Base-by-base conservation (phyloP, 2,113 vertebrate species). In the Dendrocopos noguchii region DNA sequence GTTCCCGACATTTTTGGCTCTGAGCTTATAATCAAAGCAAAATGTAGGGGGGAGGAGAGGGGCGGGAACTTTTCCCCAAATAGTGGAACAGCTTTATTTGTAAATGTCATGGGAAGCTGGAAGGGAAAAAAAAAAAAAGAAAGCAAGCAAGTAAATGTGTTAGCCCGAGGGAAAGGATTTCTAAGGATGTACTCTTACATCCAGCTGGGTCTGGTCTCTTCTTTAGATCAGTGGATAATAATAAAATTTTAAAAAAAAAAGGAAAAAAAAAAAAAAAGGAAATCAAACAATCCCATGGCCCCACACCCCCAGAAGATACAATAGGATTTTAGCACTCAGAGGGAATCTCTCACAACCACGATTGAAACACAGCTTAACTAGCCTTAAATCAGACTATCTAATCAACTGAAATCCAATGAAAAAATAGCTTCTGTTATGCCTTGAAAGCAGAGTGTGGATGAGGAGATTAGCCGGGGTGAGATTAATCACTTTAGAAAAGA, bases 401-500 rank as follows among this genome's bases (percentile, higher is more conserved):
- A 97, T 95, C 80, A 94, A 91, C 93, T 96, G 94, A 97, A 80
- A 97, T 98, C 94, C 87, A 95, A 84, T 95, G 80, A 96, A 96
- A 96, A 97, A 97, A 94, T 85, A 94, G 78, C 93, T 96, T 88
- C 94, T 97, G 65, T 97, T 97, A 93, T 90, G 71, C 95, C 93
- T 97, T 97, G 95, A 93, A 96, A 97, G 87, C 87, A 91, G 90
- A 90, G 88, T 94, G 97, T 76, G 80, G 93, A 92, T 95, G 88
- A 95, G 87, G 78, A 97, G 95, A 98, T 98, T 98, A 97, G 94
- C 95, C 82, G 81, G 87, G 95, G 88, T 92, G 93, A 96, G 91
- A 98, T 97, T 95, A 97, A 97, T 98, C 81, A 94, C 96, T 96
- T 97, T 85, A 96, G 94, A 98, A 93, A 97, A 96, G 67, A 97